Evolutionary conservation across 2,113 vertebrate species (phyloP).

Genomic region (Columba janthina): DNA sequence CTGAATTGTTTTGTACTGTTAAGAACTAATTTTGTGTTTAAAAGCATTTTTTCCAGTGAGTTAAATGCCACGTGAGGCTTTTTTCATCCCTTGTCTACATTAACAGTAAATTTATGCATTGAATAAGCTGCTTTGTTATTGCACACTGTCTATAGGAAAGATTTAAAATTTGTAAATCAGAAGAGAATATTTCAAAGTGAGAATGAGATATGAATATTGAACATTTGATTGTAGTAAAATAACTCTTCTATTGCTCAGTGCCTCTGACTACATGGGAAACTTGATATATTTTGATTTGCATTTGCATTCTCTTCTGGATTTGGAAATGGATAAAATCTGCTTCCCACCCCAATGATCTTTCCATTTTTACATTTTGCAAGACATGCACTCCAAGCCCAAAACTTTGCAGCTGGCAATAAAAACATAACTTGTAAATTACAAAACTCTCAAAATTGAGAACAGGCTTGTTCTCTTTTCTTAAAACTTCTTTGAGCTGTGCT

Average conservation of each 20-base stretch:
- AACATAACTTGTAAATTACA: not conserved
- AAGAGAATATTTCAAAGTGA: not conserved
- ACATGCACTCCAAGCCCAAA: not conserved
- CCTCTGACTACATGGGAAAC: not conserved
- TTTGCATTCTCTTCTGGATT: not conserved
- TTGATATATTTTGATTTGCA: not conserved
- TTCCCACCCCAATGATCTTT: not conserved
- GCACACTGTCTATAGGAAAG: not conserved
- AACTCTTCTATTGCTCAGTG: not conserved
- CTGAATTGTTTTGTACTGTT: not conserved
- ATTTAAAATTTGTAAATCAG: not conserved
- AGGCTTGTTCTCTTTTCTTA: not conserved
- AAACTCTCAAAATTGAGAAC: not conserved
- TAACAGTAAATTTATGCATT: not conserved
- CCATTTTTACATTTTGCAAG: not conserved
- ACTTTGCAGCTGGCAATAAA: not conserved
- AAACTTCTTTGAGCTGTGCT: not conserved
- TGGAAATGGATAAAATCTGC: not conserved
- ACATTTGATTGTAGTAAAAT: not conserved
- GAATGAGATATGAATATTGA: not conserved
- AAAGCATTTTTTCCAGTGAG: not conserved
- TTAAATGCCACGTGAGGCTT: not conserved
- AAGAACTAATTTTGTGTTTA: not conserved
- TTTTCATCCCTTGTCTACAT: not conserved
- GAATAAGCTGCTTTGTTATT: not conserved